Conservation (phyloP, 2,113 vertebrate genomes). For the Prietella phreatophila region DNA sequence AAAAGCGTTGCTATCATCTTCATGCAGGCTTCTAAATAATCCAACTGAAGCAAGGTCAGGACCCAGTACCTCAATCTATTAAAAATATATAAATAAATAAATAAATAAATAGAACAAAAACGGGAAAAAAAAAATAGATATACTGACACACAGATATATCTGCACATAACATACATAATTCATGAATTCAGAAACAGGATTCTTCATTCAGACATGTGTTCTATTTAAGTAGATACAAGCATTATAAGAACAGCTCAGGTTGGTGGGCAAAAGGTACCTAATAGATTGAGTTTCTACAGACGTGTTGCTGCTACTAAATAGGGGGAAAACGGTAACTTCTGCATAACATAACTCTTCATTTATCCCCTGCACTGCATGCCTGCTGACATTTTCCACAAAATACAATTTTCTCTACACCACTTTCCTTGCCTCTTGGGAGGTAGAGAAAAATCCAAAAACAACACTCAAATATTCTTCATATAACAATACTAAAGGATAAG, state of each 20-base stretch:
- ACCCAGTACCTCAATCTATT: background rate
- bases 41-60: background rate
- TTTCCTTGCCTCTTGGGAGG: constrained; percentile 34
- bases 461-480: constrained; percentile 22
- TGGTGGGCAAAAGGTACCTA: background rate
- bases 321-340: background rate
- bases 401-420: constrained; percentile 32
- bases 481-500: constrained; percentile 25
- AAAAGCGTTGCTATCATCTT: background rate
- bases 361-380: background rate
- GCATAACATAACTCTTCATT: constrained; percentile 34
- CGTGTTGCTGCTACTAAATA: background rate
- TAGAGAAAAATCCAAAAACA: constrained; percentile 23
- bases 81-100: background rate
- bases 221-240: background rate
- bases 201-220: background rate
- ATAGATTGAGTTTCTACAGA: constrained; percentile 7
- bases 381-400: constrained; percentile 33
- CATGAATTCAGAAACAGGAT: background rate
- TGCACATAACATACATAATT: background rate
- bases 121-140: background rate
- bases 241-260: background rate
- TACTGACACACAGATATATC: background rate
- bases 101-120: background rate
- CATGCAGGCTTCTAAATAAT: background rate